A percentile compares a stretch with the other conserved stretches of the same genome.
These are phyloP conservation scores for Blastobasis lacticolella DNA, from an alignment of 2,888 invertebrate species.

Conservation along the genomic window DNA sequence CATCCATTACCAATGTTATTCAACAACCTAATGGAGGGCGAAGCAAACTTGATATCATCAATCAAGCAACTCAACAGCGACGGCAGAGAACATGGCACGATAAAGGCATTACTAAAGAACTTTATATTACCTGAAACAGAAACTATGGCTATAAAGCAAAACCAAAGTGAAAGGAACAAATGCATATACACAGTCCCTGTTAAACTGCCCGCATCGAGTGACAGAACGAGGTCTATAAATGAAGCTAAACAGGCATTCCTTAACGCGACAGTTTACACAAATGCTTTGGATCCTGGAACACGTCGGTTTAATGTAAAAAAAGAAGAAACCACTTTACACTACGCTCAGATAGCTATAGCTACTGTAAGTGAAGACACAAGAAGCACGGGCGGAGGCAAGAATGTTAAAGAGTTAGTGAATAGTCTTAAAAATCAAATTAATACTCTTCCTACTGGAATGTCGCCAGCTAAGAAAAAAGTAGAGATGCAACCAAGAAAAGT, in stretches of 20 bases:
- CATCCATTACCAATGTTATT: conserved; percentile 54
- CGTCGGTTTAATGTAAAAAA: conserved; percentile 15
- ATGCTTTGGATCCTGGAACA: conserved; percentile 15
- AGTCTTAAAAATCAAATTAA: conserved; percentile 28
- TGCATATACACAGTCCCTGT: conserved; percentile 56
- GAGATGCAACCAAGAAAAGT: conserved; percentile 70
- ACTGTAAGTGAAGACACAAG: conserved; percentile 60
- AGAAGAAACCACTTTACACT: conserved; percentile 43
- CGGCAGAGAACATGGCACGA: conserved; percentile 50
- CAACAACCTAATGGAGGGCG: conserved; percentile 59
- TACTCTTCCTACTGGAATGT: conserved; percentile 24
- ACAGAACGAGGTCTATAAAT: conserved; percentile 47
- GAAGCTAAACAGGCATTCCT: conserved; percentile 58
- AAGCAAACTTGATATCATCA: conserved; percentile 50
- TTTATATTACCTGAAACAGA: conserved; percentile 54
- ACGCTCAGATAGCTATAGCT: conserved; percentile 58
- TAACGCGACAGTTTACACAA: conserved; percentile 44
- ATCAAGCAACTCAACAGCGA: conserved; percentile 49
- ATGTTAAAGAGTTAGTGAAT: conserved; percentile 18
- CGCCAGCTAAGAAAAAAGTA: conserved; percentile 39
- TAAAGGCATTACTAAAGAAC: conserved; percentile 55
- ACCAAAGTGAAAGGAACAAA: conserved; percentile 42
- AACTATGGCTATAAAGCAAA: conserved; percentile 62
- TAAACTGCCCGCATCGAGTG: conserved; percentile 39
- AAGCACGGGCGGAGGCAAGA: conserved; percentile 61